Evolutionary conservation across 2,797 vertebrate species (phyloP).

Genomic region (Gastrophryne carolinensis): DNA sequence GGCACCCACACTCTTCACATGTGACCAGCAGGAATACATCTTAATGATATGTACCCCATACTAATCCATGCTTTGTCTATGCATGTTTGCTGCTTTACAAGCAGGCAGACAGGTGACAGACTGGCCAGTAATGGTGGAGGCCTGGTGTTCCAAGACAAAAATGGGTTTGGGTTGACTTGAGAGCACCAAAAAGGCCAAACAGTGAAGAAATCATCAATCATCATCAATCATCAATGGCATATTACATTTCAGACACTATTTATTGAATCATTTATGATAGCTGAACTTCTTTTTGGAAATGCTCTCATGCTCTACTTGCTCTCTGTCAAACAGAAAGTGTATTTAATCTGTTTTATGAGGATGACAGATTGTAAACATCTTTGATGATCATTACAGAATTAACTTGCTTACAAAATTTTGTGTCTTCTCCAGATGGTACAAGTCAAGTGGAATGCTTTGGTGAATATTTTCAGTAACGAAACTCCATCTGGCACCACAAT

Average conservation of each 20-base stretch:
- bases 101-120: too few species aligned
- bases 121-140: too few species aligned
- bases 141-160: too few species aligned
- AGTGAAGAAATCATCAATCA: too few species aligned
- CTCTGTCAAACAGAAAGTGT: slow-evolving; percentile 1
- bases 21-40: too few species aligned
- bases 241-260: not conserved
- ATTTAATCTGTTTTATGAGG: slow-evolving; percentile 2
- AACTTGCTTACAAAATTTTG: slow-evolving; percentile 26
- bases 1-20: too few species aligned
- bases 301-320: slow-evolving; percentile 1
- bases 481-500: slow-evolving; percentile 35
- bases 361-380: slow-evolving; percentile 36
- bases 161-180: too few species aligned
- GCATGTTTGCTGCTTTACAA: too few species aligned
- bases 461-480: slow-evolving; percentile 11
- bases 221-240: too few species aligned
- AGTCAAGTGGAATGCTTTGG: slow-evolving; percentile 34
- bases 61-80: too few species aligned
- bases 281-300: not conserved
- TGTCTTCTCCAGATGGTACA: slow-evolving; percentile 46
- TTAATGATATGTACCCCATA: too few species aligned
- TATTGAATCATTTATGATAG: not conserved
- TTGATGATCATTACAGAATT: slow-evolving; percentile 37
- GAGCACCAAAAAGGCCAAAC: too few species aligned